Percentiles rank a stretch among this genome's conserved stretches.
phyloP scores from a whole-genome alignment of 2,888 invertebrate species.

The Ormyrus nitidulus region DNA sequence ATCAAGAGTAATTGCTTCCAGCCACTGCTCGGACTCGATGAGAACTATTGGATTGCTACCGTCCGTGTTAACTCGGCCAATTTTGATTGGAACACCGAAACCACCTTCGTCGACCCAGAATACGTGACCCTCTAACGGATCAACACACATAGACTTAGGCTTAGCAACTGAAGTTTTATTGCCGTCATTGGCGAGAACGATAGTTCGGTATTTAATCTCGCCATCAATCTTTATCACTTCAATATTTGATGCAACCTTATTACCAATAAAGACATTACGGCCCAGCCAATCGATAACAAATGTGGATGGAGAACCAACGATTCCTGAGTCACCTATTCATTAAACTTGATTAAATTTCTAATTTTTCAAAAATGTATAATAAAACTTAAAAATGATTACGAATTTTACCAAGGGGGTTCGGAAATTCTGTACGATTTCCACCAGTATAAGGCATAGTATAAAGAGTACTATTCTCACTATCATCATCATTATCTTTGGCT shows the following conservation, averaged over 20 bases:
- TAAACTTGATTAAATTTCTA: background rate
- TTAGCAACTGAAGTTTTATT: constrained; percentile 89
- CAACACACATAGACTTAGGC: constrained; percentile 91
- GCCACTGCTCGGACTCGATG: constrained; percentile 83
- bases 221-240: constrained; percentile 92
- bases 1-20: constrained; percentile 92
- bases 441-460: constrained; percentile 90
- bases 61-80: constrained; percentile 95
- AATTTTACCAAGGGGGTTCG: constrained; percentile 76
- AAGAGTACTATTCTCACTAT: constrained; percentile 90
- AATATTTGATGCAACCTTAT: constrained; percentile 91
- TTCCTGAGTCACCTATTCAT: constrained; percentile 81
- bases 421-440: constrained; percentile 88
- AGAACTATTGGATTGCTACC: constrained; percentile 88
- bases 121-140: constrained; percentile 91
- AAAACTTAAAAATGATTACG: background rate
- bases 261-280: constrained; percentile 94
- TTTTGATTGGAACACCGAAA: constrained; percentile 90
- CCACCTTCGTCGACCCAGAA: constrained; percentile 99
- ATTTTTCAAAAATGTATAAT: background rate
- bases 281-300: constrained; percentile 98
- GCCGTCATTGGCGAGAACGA: constrained; percentile 93
- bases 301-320: constrained; percentile 92
- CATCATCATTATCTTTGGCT: constrained; percentile 82
- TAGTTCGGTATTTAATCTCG: constrained; percentile 87